Evolutionary conservation across 2,797 vertebrate species (phyloP).

Genomic region (Molossus alvarezi): DNA sequence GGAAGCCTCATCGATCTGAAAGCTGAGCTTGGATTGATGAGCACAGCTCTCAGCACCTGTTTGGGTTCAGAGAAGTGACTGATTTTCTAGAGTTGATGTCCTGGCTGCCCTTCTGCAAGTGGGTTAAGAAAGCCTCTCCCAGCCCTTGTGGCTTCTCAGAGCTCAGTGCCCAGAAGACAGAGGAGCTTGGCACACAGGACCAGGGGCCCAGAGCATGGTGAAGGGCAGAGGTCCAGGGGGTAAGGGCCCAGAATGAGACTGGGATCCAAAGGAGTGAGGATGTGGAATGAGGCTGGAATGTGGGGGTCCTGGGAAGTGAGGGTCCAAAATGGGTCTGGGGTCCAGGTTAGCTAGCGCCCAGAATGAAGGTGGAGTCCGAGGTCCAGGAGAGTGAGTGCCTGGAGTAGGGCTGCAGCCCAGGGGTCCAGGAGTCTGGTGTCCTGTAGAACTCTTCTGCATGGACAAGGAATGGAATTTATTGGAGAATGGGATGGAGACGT

Average conservation of each 20-base stretch:
- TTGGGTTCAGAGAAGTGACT: background rate
- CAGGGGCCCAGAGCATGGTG: too few species aligned
- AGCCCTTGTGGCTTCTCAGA: background rate
- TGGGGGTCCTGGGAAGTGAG: background rate
- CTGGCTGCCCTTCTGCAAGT: background rate
- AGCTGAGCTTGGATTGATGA: background rate
- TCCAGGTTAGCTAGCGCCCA: background rate
- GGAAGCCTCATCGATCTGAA: background rate
- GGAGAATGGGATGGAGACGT: background rate
- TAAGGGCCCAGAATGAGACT: background rate
- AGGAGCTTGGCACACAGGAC: background rate
- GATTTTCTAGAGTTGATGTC: background rate
- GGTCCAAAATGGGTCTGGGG: background rate
- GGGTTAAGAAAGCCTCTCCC: background rate
- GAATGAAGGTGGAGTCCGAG: background rate
- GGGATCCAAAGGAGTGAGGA: background rate
- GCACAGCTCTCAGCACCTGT: background rate
- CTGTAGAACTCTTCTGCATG: fast-evolving
- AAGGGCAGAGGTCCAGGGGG: background rate
- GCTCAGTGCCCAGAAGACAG: background rate
- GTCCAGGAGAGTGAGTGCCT: background rate
- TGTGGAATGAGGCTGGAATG: background rate
- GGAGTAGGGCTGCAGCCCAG: background rate
- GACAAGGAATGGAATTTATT: background rate
- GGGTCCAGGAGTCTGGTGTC: background rate